Conservation (phyloP, 2,113 vertebrate species). For the Rhea pennata region DNA sequence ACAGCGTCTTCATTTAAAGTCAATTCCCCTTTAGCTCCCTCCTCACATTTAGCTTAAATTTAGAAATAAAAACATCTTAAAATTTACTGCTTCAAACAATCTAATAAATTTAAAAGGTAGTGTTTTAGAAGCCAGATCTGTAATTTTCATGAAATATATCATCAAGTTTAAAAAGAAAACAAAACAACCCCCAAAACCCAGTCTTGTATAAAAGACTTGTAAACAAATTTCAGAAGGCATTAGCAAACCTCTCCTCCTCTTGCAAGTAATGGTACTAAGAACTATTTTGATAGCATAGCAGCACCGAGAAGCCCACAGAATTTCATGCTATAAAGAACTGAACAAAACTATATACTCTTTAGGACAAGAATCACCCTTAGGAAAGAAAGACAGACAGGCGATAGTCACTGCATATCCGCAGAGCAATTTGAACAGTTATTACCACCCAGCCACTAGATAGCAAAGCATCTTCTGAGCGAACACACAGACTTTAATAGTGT, state of each 20-base stretch:
- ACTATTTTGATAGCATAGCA: constrained; percentile 6
- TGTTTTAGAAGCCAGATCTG: constrained; percentile 12
- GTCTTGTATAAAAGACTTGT: neutral
- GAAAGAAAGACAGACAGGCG: neutral
- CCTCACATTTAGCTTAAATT: neutral
- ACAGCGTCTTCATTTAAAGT: neutral
- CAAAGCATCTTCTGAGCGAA: neutral
- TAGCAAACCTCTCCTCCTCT: neutral
- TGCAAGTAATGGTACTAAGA: constrained; percentile 19
- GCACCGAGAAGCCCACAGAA: constrained; percentile 47
- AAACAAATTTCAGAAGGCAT: constrained; percentile 61
- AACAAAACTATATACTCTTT: neutral
- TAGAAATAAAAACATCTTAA: constrained; percentile 29
- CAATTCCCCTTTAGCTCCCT: neutral
- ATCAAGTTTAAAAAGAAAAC: constrained; percentile 19
- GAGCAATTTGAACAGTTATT: constrained; percentile 42
- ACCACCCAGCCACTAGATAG: neutral
- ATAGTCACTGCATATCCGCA: constrained; percentile 4
- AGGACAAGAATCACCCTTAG: constrained; percentile 41
- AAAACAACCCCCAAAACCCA: neutral
- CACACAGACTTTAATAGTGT: neutral
- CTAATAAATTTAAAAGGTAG: constrained; percentile 23
- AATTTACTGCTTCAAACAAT: neutral
- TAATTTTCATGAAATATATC: constrained; percentile 16
- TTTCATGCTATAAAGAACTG: constrained; percentile 25